Evolutionary conservation across 2,113 vertebrate species (phyloP), one percentile per base, ranked within the genome.

Genomic region (Hucho hucho): DNA sequence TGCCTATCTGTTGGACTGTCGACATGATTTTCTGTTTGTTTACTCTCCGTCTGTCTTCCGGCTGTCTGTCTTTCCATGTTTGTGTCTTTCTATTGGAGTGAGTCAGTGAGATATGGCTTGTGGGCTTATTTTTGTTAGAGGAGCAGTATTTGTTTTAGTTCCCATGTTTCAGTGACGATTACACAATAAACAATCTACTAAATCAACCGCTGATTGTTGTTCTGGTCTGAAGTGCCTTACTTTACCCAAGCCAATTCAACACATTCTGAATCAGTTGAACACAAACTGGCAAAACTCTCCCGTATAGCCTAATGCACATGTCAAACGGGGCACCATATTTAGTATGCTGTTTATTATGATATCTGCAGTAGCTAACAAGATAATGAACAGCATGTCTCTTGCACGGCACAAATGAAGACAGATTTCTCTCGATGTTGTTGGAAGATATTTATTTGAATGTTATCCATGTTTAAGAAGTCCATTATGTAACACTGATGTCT

Each of bases 381-480:
- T 86, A 87, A 87, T 82, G 43, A 46, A 75, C 75, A 76, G 77
- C 77, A 81, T 84, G 83, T 79, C 80, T 84, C 74, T 77, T 25
- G 70, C n/a, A 56, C 47, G 66, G 68, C 16, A 53, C 18, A 65
- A 81, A 81, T 82, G 81, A 85, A 79, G 82, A 78, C 43, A 3
- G 79, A 89, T 79, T 63, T 65, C 75, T 49, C 74, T 72, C 65
- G 4, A 56, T 65, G 56, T 71, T 67, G 73, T 75, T 83, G 72
- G 77, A 80, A 80, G 85, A 83, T 68, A 47, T 68, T 71, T 69
- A 37, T 73, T 0, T 2, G 72, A 79, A 80, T 68, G 37, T 59
- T 75, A 1, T 70, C 56, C 32, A 24, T 76, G 77, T 74, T 1
- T 9, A 49, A 74, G 69, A 67, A 78, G 76, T 61, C 64, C 68